Evolutionary conservation across 1,140 invertebrate species (phyloP), one percentile per base, ranked within the genome.

Genomic region (Thaumetopoea pityocampa): DNA sequence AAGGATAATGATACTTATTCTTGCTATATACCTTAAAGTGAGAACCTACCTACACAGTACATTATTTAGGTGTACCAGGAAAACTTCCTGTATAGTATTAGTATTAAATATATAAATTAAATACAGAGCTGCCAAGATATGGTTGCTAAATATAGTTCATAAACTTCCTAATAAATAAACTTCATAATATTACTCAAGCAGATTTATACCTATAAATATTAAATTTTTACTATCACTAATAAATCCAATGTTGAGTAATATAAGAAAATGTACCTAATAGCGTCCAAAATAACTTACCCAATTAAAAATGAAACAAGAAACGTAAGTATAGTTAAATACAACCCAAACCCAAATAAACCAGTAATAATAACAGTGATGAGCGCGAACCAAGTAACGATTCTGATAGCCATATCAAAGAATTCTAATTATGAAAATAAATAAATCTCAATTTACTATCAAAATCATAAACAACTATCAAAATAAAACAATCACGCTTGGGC

Each of bases 301-400:
- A 69, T 34, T 16, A 73, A 20, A 63, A 81, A 83, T 0, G 74
- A 78, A 37, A 73, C 43, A 9, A 73, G 37, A 66, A 80, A 71
- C 16, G 65, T 63, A 41, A 83, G 45, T 35, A 79, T 49, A 26
- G 66, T 66, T 48, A 84, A 51, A 57, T 81, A 84, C 38, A 67
- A 44, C 36, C 71, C 69, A 33, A 84, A 68, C 22, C 79, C 79
- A 49, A 78, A 52, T 48, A 84, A 63, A 17, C 74, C 69, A 28
- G 67, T 80, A 8, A 65, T 55, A 50, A 84, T 78, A 37, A 84
- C 48, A 3, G 77, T 73, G 42, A 79, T 57, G 30, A 84, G 49
- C 29, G 68, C 57, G 50, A 71, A 77, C 80, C 80, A 84, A 9
- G 65, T 59, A 9, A 63, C 34, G 14, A 79, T 51, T 67, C 63